These are phyloP conservation scores for Plestiodon gilberti DNA, from an alignment of 2,113 vertebrate genomes.

Conservation along the genomic window DNA sequence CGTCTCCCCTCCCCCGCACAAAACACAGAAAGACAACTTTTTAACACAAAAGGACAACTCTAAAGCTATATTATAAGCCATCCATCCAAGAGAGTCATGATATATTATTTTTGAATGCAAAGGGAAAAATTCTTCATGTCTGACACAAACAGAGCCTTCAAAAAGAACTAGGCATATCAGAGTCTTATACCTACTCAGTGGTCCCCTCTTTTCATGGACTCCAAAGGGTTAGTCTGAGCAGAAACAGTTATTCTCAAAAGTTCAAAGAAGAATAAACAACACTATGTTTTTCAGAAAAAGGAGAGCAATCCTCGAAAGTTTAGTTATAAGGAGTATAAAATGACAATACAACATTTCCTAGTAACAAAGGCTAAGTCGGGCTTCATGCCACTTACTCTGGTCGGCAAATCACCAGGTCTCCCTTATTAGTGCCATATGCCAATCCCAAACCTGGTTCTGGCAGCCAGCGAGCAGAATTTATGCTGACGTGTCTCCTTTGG, in stretches of 20 bases:
- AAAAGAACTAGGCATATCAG: not conserved
- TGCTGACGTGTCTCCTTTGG: slow-evolving; percentile 97
- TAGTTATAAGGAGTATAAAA: slow-evolving; percentile 12
- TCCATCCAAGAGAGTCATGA: not conserved
- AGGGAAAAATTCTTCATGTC: not conserved
- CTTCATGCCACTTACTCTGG: slow-evolving; percentile 91
- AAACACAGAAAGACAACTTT: too few species aligned
- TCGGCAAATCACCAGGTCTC: slow-evolving; percentile 97
- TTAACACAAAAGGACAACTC: not conserved
- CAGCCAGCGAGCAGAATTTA: slow-evolving; percentile 98
- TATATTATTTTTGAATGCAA: not conserved
- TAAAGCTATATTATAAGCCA: not conserved
- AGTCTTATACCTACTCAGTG: not conserved
- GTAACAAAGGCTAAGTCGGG: not conserved
- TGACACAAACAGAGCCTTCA: not conserved
- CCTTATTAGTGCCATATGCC: slow-evolving; percentile 98
- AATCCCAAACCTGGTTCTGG: slow-evolving; percentile 95
- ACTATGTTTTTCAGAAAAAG: not conserved
- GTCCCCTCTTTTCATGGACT: not conserved
- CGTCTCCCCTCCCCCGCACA: too few species aligned
- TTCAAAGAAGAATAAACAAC: not conserved
- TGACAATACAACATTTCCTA: not conserved
- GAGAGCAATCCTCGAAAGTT: not conserved
- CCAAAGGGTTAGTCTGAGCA: not conserved
- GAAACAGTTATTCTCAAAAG: not conserved